phyloP scores from a whole-genome alignment of 2,888 invertebrate species.

The Dryomyza anilis region DNA sequence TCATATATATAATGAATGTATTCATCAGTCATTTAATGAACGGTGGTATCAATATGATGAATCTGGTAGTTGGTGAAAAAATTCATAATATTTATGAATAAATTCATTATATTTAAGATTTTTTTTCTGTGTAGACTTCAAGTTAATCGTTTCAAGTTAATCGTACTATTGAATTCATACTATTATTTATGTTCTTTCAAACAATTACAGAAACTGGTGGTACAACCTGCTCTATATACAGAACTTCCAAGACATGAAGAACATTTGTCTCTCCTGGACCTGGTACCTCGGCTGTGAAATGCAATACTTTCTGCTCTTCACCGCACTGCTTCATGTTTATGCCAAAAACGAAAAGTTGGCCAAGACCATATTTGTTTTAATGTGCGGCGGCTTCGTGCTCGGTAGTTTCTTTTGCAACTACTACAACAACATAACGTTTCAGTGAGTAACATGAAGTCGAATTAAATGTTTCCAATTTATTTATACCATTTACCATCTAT shows the following conservation, averaged over 20 bases:
- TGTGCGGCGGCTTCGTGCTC: conserved; percentile 38
- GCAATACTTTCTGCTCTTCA: conserved; percentile 47
- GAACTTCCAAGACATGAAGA: conserved; percentile 45
- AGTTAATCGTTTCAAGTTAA: too few species aligned
- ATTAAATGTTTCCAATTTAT: not conserved
- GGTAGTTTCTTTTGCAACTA: conserved; percentile 46
- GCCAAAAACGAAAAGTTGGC: conserved; percentile 43
- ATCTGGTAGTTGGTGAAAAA: too few species aligned
- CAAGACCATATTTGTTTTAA: conserved; percentile 40
- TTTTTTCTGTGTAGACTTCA: too few species aligned
- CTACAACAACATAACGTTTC: conserved; percentile 47
- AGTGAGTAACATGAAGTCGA: conserved; percentile 42
- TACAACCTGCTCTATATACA: conserved; percentile 47
- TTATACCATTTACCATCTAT: not conserved
- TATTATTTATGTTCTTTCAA: too few species aligned
- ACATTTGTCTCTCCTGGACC: conserved; percentile 50
- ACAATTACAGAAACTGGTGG: conserved; percentile 49
- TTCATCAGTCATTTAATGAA: too few species aligned
- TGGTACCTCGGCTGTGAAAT: conserved; percentile 55
- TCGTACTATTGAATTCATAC: too few species aligned
- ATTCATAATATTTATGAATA: too few species aligned
- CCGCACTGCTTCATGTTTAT: conserved; percentile 44
- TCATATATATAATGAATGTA: too few species aligned
- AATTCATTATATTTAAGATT: too few species aligned
- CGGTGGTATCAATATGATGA: too few species aligned